These are phyloP conservation scores for Channallabes apus DNA, from an alignment of 2,797 vertebrate species.

Conservation along the genomic window DNA sequence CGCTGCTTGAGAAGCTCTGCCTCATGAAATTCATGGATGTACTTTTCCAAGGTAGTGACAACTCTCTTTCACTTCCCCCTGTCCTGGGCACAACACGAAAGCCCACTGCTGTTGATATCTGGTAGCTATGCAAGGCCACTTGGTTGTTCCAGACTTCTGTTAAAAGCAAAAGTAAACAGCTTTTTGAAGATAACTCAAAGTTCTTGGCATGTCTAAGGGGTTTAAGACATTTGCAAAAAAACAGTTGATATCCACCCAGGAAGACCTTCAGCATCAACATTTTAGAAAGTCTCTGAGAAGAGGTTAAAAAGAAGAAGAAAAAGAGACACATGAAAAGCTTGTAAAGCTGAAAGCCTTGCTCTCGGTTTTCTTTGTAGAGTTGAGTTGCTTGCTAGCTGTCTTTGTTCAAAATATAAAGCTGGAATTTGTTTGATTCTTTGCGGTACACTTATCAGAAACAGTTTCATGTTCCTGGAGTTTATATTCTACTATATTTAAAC, in stretches of 20 bases:
- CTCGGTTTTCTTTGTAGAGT: neutral
- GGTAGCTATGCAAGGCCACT: too few relatives aligned
- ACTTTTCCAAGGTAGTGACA: too few relatives aligned
- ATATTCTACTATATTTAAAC: neutral
- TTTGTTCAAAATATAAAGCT: neutral
- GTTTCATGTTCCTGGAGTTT: neutral
- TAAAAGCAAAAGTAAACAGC: constrained; percentile 26
- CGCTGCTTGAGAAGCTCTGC: too few relatives aligned
- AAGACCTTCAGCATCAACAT: constrained; percentile 1
- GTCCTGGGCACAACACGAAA: too few relatives aligned
- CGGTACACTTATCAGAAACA: neutral
- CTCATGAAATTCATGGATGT: too few relatives aligned
- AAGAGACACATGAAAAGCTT: neutral
- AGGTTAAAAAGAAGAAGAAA: neutral
- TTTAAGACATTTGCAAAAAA: constrained; percentile 9
- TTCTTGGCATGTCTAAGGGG: neutral
- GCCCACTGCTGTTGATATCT: too few relatives aligned
- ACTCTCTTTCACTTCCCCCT: too few relatives aligned
- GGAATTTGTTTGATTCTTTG: neutral
- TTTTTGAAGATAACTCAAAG: constrained; percentile 23
- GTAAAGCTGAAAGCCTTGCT: neutral
- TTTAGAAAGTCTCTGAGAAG: neutral
- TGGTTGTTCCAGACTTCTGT: constrained; percentile 19
- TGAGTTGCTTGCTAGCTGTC: neutral
- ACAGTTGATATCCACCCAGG: constrained; percentile 26